Conservation (phyloP, 2,888 invertebrate genomes). For the Bhutanitis thaidina region DNA sequence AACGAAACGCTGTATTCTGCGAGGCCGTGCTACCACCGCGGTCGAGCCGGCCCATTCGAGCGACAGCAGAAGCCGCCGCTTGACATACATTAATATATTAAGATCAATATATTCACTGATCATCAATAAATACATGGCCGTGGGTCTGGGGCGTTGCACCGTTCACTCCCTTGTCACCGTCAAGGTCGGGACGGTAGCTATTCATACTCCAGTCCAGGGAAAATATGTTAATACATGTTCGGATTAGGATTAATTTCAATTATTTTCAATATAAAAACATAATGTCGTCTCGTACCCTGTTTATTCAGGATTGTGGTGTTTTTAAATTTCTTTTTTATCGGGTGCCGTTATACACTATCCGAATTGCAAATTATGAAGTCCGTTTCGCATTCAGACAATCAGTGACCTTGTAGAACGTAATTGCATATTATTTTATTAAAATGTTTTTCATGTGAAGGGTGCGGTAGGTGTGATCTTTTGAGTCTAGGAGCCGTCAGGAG, state of each 20-base stretch:
- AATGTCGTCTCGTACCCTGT: neutral
- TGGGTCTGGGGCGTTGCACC: neutral
- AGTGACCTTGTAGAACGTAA: too few species aligned
- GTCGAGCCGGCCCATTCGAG: too few species aligned
- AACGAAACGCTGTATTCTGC: too few species aligned
- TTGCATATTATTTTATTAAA: too few species aligned
- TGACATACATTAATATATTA: too few species aligned
- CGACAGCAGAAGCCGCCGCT: too few species aligned
- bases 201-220: neutral
- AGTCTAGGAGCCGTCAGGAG: too few species aligned
- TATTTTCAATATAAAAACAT: neutral
- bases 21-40: too few species aligned
- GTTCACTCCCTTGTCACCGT: neutral
- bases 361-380: neutral
- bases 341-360: constrained; percentile 6
- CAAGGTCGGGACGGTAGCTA: neutral
- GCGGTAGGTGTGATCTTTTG: too few species aligned
- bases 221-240: neutral
- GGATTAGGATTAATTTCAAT: neutral
- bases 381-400: too few species aligned
- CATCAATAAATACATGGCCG: neutral
- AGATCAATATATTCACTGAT: too few species aligned
- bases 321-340: neutral
- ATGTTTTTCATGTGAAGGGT: too few species aligned
- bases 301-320: neutral